Evolutionary conservation across 2,888 invertebrate genomes (phyloP).

Genomic region (Acleris emargana): DNA sequence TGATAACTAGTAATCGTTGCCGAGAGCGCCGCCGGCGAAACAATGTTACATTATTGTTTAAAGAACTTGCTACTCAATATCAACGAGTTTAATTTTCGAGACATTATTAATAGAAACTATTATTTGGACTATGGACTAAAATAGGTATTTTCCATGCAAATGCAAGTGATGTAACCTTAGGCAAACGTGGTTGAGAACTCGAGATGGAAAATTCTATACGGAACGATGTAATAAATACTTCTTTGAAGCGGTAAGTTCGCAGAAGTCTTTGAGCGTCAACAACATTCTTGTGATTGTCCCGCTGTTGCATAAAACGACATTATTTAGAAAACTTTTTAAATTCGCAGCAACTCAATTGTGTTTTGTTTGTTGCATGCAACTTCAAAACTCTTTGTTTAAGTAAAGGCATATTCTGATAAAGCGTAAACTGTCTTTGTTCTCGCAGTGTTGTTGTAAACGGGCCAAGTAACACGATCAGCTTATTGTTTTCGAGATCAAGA

Average conservation of each 20-base stretch:
- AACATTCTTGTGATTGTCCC: slow-evolving; percentile 60
- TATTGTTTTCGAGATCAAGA: slow-evolving; percentile 31
- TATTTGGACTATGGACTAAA: too few species aligned
- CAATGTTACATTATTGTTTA: too few species aligned
- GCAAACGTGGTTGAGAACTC: too few species aligned
- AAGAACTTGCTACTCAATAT: too few species aligned
- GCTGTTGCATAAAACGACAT: slow-evolving; percentile 42
- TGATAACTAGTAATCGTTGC: too few species aligned
- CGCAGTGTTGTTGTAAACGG: slow-evolving; percentile 43
- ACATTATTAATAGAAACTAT: too few species aligned
- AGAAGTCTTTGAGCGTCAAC: slow-evolving; percentile 46
- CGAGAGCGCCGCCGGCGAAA: too few species aligned
- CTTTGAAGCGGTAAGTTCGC: not conserved
- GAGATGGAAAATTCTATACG: not conserved
- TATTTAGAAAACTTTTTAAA: slow-evolving; percentile 69
- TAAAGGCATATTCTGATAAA: slow-evolving; percentile 72
- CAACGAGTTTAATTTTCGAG: too few species aligned
- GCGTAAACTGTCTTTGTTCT: slow-evolving; percentile 79
- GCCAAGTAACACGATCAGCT: slow-evolving; percentile 31
- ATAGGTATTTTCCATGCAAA: too few species aligned
- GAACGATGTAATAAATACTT: not conserved
- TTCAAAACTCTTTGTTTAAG: slow-evolving; percentile 64
- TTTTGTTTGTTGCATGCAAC: slow-evolving; percentile 48
- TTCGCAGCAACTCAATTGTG: slow-evolving; percentile 43
- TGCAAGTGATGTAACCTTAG: too few species aligned